phyloP scores from a whole-genome alignment of 2,113 vertebrate species.

The Tychaedon coryphoeus region DNA sequence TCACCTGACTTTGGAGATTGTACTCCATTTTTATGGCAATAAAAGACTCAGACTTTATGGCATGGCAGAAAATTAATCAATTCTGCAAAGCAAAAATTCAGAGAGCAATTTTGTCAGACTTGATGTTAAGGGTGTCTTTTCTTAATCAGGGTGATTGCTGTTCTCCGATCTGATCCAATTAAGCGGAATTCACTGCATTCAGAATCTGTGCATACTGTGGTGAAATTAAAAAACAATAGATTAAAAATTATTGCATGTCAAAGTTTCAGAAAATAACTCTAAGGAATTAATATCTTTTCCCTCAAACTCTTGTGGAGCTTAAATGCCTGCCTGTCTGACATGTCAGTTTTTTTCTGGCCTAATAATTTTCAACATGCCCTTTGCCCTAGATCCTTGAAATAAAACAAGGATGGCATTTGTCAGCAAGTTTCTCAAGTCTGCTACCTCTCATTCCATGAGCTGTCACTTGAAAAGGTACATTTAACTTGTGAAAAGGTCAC shows the following conservation, averaged over 20 bases:
- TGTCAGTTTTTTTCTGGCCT: constrained; percentile 8
- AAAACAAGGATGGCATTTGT: constrained; percentile 48
- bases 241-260: not conserved
- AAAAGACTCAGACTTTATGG: not conserved
- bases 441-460: constrained; percentile 28
- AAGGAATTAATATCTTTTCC: not conserved
- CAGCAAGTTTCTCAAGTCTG: constrained; percentile 44
- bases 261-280: not conserved
- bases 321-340: not conserved
- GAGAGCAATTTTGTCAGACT: not conserved
- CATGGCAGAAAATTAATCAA: not conserved
- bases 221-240: not conserved
- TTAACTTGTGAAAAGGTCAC: constrained; percentile 52
- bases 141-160: not conserved
- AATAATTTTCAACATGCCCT: not conserved
- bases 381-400: constrained; percentile 45
- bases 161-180: not conserved
- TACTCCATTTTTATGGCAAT: not conserved
- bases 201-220: not conserved
- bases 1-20: not conserved
- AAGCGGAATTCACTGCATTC: not conserved
- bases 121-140: not conserved
- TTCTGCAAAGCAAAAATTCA: not conserved
- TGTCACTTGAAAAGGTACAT: constrained; percentile 41
- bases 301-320: not conserved